Evolutionary conservation across 1,140 invertebrate species (phyloP), one percentile per base, ranked within the genome.

Genomic region (Bactericera cockerelli): DNA sequence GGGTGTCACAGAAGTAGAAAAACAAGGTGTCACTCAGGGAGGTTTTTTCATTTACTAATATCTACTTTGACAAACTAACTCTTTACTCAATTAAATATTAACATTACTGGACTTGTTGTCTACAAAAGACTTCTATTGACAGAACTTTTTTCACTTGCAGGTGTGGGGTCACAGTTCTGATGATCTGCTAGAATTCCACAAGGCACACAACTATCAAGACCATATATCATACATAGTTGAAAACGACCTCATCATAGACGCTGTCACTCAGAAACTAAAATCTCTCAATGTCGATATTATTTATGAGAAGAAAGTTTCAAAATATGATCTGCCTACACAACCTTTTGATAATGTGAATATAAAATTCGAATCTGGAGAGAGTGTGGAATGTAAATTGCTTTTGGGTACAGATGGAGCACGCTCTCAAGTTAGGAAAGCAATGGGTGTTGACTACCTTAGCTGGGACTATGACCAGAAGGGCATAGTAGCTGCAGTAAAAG

Each of bases 201-300:
- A 85, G 62, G 80, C 86, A 33, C 42, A 49, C 42, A 75, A 83
- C 61, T 73, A 84, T 54, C 71, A 77, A 53, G 77, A 84, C 57
- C 80, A 86, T 66, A 75, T 96, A 26, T 88, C 91, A 3, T 92
- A 89, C 68, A 88, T 97, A 66, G 86, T 95, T n/a, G 93, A 98
- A 74, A 97, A 95, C 76, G 83, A 93, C 75, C 74, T 94, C 3
- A 77, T 95, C 49, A 68, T 90, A 14, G 78, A 86, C 66, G 81
- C 87, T 2, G 75, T 92, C 3, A 77, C 81, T 59, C 67, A 76
- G 38, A 67, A 82, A 19, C 67, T 76, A 59, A 63, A 76, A 63
- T 26, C 65, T 65, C 58, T 38, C 68, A 71, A 61, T 66, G 71
- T 80, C 1, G 65, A 71, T 25, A 68, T 80, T 2, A 54, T 73